phyloP scores from a whole-genome alignment of 1,140 invertebrate genomes.

The Drosophila ironensis region DNA sequence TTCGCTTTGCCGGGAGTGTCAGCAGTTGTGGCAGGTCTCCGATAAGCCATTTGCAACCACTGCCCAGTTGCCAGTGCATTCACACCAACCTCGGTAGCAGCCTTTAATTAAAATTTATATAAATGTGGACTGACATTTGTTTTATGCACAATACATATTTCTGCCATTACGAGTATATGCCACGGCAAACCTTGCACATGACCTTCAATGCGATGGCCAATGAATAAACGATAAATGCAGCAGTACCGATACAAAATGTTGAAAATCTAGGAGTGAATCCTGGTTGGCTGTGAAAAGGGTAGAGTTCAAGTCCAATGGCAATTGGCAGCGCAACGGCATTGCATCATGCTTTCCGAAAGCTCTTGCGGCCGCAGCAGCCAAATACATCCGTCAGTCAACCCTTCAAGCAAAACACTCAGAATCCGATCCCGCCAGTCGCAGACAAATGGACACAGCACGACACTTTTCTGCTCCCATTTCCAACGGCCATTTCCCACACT shows the following conservation, averaged over 20 bases:
- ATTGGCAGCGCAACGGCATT: slow-evolving; percentile 3
- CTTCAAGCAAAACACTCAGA: slow-evolving; percentile 49
- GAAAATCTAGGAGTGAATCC: no score
- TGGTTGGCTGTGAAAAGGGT: no score
- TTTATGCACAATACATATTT: not conserved
- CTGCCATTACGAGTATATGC: slow-evolving; percentile 15
- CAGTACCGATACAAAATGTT: no score
- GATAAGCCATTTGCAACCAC: slow-evolving; percentile 41
- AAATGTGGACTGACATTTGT: slow-evolving; percentile 27
- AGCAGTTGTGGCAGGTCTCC: slow-evolving; percentile 37
- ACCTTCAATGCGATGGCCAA: slow-evolving; percentile 16
- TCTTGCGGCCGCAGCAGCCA: slow-evolving; percentile 6
- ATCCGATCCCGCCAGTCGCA: slow-evolving; percentile 35
- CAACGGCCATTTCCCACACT: not conserved
- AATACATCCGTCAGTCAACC: slow-evolving; percentile 50
- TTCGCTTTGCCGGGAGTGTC: slow-evolving; percentile 21
- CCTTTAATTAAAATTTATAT: slow-evolving; percentile 45
- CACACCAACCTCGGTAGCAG: slow-evolving; percentile 11
- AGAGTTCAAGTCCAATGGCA: not conserved
- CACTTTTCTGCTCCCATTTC: slow-evolving; percentile 13
- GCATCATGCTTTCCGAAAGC: no score
- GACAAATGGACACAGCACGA: slow-evolving; percentile 74
- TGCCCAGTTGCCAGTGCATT: slow-evolving; percentile 5
- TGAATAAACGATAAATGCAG: not conserved
- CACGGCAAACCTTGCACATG: slow-evolving; percentile 16